These are phyloP conservation scores for Chrysolina oricalcia DNA, from an alignment of 2,888 invertebrate species.

Conservation along the genomic window DNA sequence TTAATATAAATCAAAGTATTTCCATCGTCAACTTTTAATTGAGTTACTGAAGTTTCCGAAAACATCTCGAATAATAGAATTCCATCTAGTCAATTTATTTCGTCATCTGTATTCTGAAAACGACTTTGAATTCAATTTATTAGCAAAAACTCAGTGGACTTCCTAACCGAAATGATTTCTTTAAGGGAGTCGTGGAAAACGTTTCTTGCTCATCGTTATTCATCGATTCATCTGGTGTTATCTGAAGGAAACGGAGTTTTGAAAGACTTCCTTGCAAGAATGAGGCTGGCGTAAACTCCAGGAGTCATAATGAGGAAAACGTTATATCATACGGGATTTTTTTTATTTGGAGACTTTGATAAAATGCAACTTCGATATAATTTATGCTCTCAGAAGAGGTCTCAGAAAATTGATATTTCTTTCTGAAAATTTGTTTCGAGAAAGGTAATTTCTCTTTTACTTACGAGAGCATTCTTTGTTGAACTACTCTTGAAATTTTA, in stretches of 20 bases:
- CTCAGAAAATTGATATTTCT: too few species aligned
- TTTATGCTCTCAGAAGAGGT: too few species aligned
- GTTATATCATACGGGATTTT: too few species aligned
- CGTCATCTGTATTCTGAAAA: conserved; percentile 16
- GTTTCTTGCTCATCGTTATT: not conserved
- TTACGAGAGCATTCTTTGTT: too few species aligned
- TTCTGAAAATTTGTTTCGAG: too few species aligned
- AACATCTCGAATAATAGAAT: not conserved
- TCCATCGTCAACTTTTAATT: conserved; percentile 27
- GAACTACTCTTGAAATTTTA: too few species aligned
- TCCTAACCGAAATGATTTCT: conserved; percentile 5
- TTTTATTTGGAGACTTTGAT: too few species aligned
- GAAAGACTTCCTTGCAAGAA: not conserved
- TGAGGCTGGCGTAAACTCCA: not conserved
- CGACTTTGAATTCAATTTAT: conserved; percentile 15
- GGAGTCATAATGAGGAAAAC: too few species aligned
- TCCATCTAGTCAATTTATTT: conserved; percentile 27
- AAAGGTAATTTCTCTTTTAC: too few species aligned
- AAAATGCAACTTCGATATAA: too few species aligned
- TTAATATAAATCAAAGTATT: not conserved
- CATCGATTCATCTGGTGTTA: not conserved
- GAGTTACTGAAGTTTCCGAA: conserved; percentile 22
- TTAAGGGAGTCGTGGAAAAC: not conserved
- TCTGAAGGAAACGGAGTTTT: not conserved
- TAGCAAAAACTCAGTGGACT: not conserved